Evolutionary conservation across 2,113 vertebrate genomes (phyloP).

Genomic region (Tachysurus fulvidraco): DNA sequence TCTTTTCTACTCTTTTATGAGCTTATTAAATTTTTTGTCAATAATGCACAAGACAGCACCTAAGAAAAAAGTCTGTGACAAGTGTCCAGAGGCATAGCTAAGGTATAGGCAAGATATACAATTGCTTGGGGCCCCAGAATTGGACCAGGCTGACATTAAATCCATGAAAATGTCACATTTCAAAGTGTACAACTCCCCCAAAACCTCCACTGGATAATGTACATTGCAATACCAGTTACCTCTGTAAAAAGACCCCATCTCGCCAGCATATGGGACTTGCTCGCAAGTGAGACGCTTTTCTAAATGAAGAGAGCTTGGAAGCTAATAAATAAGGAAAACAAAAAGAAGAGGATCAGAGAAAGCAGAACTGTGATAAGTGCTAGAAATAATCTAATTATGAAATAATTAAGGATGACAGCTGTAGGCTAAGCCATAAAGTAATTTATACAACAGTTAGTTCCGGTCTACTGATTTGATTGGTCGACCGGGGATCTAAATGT

Average conservation of each 20-base stretch:
- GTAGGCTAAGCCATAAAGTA: constrained; percentile 7
- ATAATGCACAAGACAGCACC: background rate
- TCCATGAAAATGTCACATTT: constrained; percentile 11
- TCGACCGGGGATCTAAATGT: background rate
- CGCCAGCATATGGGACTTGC: background rate
- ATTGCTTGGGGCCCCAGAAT: background rate
- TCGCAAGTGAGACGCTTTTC: background rate
- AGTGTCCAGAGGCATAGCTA: background rate
- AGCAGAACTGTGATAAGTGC: background rate
- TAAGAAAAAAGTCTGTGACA: background rate
- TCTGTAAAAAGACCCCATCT: background rate
- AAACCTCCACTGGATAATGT: background rate
- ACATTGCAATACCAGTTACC: background rate
- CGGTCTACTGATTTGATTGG: background rate
- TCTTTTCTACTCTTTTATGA: background rate
- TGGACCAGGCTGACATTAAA: background rate
- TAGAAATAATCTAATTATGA: background rate
- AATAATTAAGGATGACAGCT: constrained; percentile 15
- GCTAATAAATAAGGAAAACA: background rate
- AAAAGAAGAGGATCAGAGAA: background rate
- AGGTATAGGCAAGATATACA: background rate
- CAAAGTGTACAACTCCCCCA: background rate
- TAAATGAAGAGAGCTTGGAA: background rate
- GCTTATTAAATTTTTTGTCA: background rate
- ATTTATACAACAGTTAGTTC: constrained; percentile 7